Evolutionary conservation across 2,797 vertebrate species (phyloP).

Genomic region (Hemitrygon akajei): DNA sequence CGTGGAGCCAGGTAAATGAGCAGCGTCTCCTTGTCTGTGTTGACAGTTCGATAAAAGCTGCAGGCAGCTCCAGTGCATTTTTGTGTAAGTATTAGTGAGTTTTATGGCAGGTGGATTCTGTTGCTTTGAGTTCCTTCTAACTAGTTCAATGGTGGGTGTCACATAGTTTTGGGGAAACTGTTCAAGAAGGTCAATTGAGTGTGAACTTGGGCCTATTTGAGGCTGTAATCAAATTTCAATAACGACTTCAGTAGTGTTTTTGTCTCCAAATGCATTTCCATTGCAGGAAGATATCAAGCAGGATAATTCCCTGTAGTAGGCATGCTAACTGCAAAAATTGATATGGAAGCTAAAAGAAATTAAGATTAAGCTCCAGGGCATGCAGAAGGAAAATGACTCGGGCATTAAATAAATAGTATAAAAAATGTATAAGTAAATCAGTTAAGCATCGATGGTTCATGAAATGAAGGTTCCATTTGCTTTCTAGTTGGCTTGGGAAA

Average conservation of each 20-base stretch:
- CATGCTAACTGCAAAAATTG: background rate
- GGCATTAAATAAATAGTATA: background rate
- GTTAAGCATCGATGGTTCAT: background rate
- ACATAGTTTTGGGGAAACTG: background rate
- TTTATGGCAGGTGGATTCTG: background rate
- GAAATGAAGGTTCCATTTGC: background rate
- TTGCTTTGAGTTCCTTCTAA: background rate
- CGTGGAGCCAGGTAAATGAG: conserved; percentile 71
- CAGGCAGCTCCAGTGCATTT: background rate
- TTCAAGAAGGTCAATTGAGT: background rate
- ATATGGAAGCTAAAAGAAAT: no score
- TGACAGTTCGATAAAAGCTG: background rate
- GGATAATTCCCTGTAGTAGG: no score
- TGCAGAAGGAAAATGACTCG: background rate
- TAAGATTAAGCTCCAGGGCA: background rate
- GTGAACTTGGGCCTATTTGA: background rate
- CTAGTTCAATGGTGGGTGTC: background rate
- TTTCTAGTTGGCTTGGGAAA: background rate
- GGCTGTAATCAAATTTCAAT: background rate
- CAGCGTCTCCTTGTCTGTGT: background rate
- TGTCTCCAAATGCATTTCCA: background rate
- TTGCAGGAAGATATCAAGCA: background rate
- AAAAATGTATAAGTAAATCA: background rate
- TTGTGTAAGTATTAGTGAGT: background rate
- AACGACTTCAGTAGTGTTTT: background rate